Base-by-base conservation (phyloP, 2,113 vertebrate species). In the Oreotrochilus melanogaster region DNA sequence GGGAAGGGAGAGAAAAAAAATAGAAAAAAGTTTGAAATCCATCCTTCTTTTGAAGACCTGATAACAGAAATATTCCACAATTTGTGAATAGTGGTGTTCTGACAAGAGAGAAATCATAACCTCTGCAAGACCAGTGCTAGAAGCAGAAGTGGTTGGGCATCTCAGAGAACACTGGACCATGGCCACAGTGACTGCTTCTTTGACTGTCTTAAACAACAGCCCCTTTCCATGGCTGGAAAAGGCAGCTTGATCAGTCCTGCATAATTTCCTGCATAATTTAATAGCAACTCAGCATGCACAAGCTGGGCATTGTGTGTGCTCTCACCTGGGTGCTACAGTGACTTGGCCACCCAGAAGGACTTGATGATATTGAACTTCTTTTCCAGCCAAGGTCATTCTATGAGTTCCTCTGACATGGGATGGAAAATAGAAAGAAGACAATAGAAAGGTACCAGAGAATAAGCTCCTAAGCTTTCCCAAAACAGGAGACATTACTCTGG, bases 201-300 rank as follows among this genome's bases (percentile, higher is more conserved):
- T 43, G 45, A 14, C 33, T 60, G 33, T 7, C 25, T 1, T 1
- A 15, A 14, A 31, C 7, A 19, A 3, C 8, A 35, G 1, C 14
- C 60, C 14, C 14, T 7, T 72, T 65, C 33, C 22, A 9, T 4
- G 9, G 17, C 18, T 79, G 43, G 9, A 25, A 54, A 69, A 76
- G 24, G 47, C 15, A 24, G 22, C n/a, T 87, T 56, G 28, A 24
- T 50, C 45, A 65, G 23, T 73, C 45, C 21, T 78, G 50, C 21
- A 56, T 37, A 65, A 22, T 47, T 42, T 21, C 22, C 25, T 24
- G 17, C 21, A 48, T 25, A 53, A 31, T 57, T 78, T 11, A 16
- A 11, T 6, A 75, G 27, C 56, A 48, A 14, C 27, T 82, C 8
- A 54, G 25, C 39, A 22, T 17, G 35, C 60, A 51, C 28, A 82